Base-by-base conservation (phyloP, 2,797 vertebrate species). In the Amblyraja radiata region DNA sequence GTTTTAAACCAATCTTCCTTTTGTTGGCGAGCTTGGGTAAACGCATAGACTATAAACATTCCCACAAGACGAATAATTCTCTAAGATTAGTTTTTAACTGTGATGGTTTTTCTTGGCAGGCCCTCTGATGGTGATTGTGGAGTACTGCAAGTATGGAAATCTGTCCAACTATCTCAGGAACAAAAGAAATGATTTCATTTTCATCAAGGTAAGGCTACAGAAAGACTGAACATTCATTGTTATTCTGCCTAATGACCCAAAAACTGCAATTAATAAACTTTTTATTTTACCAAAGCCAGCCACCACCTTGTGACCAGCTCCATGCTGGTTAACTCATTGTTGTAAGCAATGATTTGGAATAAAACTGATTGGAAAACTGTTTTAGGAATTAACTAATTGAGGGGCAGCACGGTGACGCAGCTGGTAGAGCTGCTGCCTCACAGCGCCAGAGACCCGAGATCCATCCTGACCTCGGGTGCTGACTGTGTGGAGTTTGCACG, bases 61-160 rank as follows among this genome's bases (percentile, higher is more conserved):
- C n/a, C 16, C 16, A 68, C 16, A n/a, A 18, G n/a, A 21, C 68
- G 3, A 14, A 18, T 8, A 39, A 63, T 88, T 36, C 84, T 10
- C 84, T 32, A 32, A 65, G 68, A 88, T 74, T 21, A 6, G 21
- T 74, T 61, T 79, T 93, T 13, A 25, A 23, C 65, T 58, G 74
- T 68, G 28, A 61, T 77, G 93, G 93, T 32, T 78, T 28, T 61
- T 61, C 14, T 46, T 61, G 54, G 58, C 28, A 99, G 98, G 98
- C 93, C 97, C 97, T 32, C 93, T 99, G 95, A 99, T 99, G 98
- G 97, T 99, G 95, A 98, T 99, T n/a, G 98, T 99, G 93, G 98
- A 99, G 95, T 99, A 97, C 90, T 99, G 98, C 97, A 99, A 98
- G 94, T 98, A 99, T 23, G 98, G 98, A 94, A 99, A 99, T 94